phyloP scores from a whole-genome alignment of 2,113 vertebrate genomes.

The Leptocoma aspasia region DNA sequence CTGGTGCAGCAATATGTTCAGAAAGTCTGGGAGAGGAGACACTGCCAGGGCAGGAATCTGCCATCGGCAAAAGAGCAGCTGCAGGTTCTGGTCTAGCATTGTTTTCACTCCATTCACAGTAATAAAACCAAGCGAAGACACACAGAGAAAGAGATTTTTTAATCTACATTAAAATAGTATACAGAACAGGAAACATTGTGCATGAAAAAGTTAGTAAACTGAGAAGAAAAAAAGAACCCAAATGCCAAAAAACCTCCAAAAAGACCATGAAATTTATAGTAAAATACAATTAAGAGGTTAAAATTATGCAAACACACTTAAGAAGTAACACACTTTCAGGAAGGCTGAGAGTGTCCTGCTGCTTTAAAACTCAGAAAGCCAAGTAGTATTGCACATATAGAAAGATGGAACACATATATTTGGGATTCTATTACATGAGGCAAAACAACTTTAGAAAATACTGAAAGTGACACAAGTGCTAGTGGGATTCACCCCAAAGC shows the following conservation, averaged over 20 bases:
- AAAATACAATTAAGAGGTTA: background rate
- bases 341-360: background rate
- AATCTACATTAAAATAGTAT: background rate
- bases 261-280: background rate
- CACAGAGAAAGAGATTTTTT: background rate
- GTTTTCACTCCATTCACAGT: background rate
- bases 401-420: background rate
- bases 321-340: background rate
- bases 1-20: background rate
- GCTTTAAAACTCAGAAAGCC: background rate
- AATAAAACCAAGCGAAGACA: background rate
- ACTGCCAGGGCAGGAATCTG: background rate
- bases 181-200: background rate
- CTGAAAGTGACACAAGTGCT: background rate
- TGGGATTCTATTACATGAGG: background rate
- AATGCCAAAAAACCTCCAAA: background rate
- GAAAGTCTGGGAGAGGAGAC: background rate
- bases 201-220: background rate
- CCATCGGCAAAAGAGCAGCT: background rate
- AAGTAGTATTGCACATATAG: background rate
- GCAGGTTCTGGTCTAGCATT: constrained; percentile 3
- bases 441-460: background rate
- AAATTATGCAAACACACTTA: background rate
- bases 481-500: background rate
- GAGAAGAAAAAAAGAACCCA: background rate